Base-by-base conservation (phyloP, 2,113 vertebrate species). In the Spilogale gracilis region DNA sequence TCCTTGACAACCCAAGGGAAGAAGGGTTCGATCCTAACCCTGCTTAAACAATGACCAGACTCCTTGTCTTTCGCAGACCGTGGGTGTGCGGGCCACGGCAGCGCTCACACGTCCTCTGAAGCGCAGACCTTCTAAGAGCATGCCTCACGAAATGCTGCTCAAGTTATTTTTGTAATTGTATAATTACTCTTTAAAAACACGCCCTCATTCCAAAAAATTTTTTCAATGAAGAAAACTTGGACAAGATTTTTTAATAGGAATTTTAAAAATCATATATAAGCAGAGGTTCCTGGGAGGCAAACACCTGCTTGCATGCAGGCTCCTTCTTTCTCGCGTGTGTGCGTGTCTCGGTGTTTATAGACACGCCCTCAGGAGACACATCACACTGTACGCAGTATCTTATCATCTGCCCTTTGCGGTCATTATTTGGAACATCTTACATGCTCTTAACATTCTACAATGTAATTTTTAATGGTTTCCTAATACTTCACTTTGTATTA, bases 291-390 rank as follows among this genome's bases (percentile, higher is more conserved):
- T 56, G 30, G 17, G 52, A 74, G 1, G 27, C 18, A 11, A 45
- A 20, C 20, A 16, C 4, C 14, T 61, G 50, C 54, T 14, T 4
- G 5, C 4, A 6, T 1, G 1, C 20, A 18, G 43, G 4, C 14
- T 13, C 76, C 58, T 27, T 2, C 23, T 4, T 45, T 23, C 8
- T 7, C 7, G 78, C 7, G 78, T 54, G 61, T n/a, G 25, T 2
- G 0, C 1, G 0, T 1, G 38, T 7, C 11, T 48, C 50, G 11
- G 2, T 5, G 10, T 3, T 12, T 12, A 48, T 1, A 4, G 0
- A 20, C 43, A 20, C 74, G 30, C 58, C 17, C 73, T 63, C 65
- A 60, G 82, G 48, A 78, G 80, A 45, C 1, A 23, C 6, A 13
- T 30, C 92, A 13, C 3, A 0, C 3, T 2, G 16, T 30, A 10